These are phyloP conservation scores for Catocala nupta DNA, from an alignment of 2,888 invertebrate species.

Conservation along the genomic window DNA sequence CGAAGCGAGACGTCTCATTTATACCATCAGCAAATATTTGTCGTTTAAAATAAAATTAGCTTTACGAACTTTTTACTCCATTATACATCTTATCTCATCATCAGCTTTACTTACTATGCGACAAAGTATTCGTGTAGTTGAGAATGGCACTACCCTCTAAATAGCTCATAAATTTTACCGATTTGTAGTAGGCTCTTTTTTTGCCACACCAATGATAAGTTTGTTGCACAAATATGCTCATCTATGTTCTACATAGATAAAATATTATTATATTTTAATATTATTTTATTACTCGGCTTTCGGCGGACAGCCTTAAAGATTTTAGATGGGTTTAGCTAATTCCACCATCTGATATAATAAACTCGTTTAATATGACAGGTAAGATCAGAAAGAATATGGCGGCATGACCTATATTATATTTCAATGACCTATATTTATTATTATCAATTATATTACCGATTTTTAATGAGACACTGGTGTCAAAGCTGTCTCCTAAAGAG, in stretches of 20 bases:
- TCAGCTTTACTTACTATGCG: conserved; percentile 1
- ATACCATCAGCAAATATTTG: too few relatives aligned
- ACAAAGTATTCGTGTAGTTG: background rate
- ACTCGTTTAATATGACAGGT: too few relatives aligned
- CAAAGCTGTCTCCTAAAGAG: too few relatives aligned
- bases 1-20: too few relatives aligned
- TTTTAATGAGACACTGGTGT: too few relatives aligned
- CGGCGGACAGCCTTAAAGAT: background rate
- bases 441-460: too few relatives aligned
- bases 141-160: background rate
- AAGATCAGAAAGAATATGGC: too few relatives aligned
- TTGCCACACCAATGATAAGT: background rate
- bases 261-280: conserved; percentile 11
- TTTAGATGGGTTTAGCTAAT: too few relatives aligned
- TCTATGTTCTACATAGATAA: conserved; percentile 13
- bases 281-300: conserved; percentile 29
- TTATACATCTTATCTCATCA: background rate
- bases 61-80: conserved; percentile 15
- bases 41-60: conserved; percentile 9
- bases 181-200: background rate
- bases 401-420: too few relatives aligned
- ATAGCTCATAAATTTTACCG: background rate
- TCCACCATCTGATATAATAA: too few relatives aligned
- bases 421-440: too few relatives aligned
- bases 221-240: background rate